phyloP scores from a whole-genome alignment of 2,888 invertebrate genomes.

The Notodonta dromedarius region DNA sequence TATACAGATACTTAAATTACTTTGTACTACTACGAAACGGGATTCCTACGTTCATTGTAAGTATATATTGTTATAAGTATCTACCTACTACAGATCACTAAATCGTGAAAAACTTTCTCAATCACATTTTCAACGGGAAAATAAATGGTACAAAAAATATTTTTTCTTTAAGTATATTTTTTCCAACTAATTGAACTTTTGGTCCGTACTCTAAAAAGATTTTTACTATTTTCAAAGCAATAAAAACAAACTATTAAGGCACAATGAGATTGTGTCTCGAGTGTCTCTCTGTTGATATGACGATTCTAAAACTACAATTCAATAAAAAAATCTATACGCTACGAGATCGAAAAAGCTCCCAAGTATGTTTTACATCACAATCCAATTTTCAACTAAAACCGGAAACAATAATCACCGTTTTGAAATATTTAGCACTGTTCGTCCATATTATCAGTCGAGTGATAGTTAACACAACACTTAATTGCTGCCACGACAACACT shows the following conservation, averaged over 20 bases:
- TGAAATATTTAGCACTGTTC: not conserved
- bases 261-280: conserved; percentile 75
- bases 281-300: conserved; percentile 71
- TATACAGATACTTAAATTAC: conserved; percentile 64
- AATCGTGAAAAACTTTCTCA: conserved; percentile 49
- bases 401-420: not conserved
- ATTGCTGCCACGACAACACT: no score
- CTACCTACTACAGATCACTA: conserved; percentile 57
- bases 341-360: conserved; percentile 18
- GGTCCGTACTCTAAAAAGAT: conserved; percentile 74
- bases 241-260: conserved; percentile 70
- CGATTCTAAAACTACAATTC: conserved; percentile 48
- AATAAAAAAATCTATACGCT: conserved; percentile 55
- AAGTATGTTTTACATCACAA: conserved; percentile 32
- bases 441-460: no score
- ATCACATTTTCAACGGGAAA: conserved; percentile 60
- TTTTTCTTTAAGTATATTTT: conserved; percentile 48
- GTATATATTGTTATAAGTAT: conserved; percentile 58
- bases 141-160: conserved; percentile 79
- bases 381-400: conserved; percentile 26
- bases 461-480: no score
- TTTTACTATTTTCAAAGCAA: conserved; percentile 48
- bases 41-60: conserved; percentile 54
- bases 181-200: conserved; percentile 66
- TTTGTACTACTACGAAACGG: conserved; percentile 77